phyloP scores from a whole-genome alignment of 2,113 vertebrate genomes.

The Lichenostomus cassidix region DNA sequence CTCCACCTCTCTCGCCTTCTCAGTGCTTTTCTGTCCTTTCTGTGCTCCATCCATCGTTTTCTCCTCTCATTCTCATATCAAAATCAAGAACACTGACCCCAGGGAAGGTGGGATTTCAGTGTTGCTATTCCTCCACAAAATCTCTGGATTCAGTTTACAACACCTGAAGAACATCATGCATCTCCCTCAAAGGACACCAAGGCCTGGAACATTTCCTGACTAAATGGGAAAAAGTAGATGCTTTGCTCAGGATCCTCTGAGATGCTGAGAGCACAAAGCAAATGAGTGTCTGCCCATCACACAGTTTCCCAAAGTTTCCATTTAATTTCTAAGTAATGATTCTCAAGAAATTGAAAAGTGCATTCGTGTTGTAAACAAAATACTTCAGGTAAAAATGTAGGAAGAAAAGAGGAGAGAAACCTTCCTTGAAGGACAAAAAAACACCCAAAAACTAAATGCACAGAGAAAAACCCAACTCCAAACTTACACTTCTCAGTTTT shows the following conservation, averaged over 20 bases:
- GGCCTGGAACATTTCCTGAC: not conserved
- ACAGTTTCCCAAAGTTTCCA: conserved; percentile 30
- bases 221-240: not conserved
- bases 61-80: not conserved
- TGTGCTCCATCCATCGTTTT: not conserved
- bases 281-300: not conserved
- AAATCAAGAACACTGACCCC: not conserved
- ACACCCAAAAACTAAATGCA: not conserved
- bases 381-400: conserved; percentile 10
- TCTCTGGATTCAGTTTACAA: not conserved
- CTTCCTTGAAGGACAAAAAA: not conserved
- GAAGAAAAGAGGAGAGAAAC: not conserved
- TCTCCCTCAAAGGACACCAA: not conserved
- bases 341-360: conserved; percentile 34
- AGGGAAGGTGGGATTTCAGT: not conserved
- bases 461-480: not conserved
- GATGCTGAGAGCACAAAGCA: not conserved
- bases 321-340: conserved; percentile 23
- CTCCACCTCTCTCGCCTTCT: not conserved
- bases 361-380: conserved; percentile 34
- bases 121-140: not conserved
- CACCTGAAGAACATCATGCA: not conserved
- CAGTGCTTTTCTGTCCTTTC: not conserved
- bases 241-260: conserved; percentile 14
- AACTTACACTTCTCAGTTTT: not conserved